Evolutionary conservation across 2,113 vertebrate genomes (phyloP).

Genomic region (Cheilinus undulatus): DNA sequence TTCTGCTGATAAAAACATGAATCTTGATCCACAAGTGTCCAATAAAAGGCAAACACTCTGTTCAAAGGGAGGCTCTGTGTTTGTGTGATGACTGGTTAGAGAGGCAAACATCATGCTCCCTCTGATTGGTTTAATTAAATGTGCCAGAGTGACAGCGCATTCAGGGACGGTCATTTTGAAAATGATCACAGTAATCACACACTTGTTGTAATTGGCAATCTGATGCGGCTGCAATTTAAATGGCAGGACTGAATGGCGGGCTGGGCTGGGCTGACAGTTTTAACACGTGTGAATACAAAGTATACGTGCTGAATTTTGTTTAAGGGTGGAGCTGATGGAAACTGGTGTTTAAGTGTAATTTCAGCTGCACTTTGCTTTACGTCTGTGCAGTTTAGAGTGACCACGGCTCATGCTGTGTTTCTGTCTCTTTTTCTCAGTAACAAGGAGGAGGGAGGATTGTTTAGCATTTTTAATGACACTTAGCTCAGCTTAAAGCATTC

Average conservation of each 20-base stretch:
- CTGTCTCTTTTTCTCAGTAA: constrained; percentile 6
- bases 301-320: constrained; percentile 33
- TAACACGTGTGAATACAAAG: not conserved
- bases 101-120: constrained; percentile 49
- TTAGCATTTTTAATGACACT: not conserved
- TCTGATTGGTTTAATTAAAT: constrained; percentile 68
- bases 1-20: not conserved
- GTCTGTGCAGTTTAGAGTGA: constrained; percentile 30
- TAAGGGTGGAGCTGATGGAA: constrained; percentile 24
- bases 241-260: constrained; percentile 51
- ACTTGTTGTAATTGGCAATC: constrained; percentile 66
- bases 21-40: constrained; percentile 16
- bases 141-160: constrained; percentile 58
- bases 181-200: constrained; percentile 70
- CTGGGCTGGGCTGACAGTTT: not conserved
- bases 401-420: not conserved
- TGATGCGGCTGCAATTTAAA: constrained; percentile 58
- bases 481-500: not conserved
- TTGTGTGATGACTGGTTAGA: constrained; percentile 44
- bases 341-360: constrained; percentile 51
- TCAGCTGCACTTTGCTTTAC: constrained; percentile 28
- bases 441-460: not conserved
- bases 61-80: constrained; percentile 33
- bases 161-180: constrained; percentile 64
- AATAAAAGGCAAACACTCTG: constrained; percentile 20